Evolutionary conservation across 2,113 vertebrate genomes (phyloP).

Genomic region (Peromyscus leucopus): DNA sequence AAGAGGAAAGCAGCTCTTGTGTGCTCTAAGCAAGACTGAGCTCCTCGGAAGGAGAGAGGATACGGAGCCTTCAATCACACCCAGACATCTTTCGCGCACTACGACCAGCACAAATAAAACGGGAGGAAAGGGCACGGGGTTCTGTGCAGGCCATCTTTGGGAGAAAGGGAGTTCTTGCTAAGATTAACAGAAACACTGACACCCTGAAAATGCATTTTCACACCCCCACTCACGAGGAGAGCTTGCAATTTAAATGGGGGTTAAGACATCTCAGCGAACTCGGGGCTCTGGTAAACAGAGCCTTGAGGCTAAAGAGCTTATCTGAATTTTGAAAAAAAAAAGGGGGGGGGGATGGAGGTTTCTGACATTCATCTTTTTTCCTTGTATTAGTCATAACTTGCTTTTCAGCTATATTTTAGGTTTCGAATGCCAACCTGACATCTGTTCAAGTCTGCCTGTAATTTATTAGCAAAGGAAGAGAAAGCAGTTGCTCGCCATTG

Average conservation of each 20-base stretch:
- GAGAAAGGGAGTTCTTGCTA: conserved; percentile 79
- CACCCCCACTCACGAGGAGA: conserved; percentile 81
- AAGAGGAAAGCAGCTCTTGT: conserved; percentile 68
- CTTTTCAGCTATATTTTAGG: conserved; percentile 89
- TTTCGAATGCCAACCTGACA: conserved; percentile 89
- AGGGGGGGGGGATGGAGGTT: conserved; percentile 77
- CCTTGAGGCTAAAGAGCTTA: conserved; percentile 89
- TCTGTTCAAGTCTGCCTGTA: conserved; percentile 87
- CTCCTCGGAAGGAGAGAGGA: conserved; percentile 59
- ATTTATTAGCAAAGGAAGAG: conserved; percentile 88
- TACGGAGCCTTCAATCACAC: conserved; percentile 58
- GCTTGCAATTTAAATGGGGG: conserved; percentile 83
- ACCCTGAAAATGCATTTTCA: conserved; percentile 82
- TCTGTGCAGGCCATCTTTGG: conserved; percentile 75
- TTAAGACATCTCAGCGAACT: conserved; percentile 80
- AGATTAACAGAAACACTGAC: conserved; percentile 79
- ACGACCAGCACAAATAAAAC: conserved; percentile 66
- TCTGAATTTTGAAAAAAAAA: conserved; percentile 87
- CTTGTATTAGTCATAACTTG: conserved; percentile 90
- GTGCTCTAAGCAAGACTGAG: conserved; percentile 55
- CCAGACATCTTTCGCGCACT: conserved; percentile 70
- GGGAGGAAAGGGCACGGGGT: conserved; percentile 69
- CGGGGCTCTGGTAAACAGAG: conserved; percentile 82
- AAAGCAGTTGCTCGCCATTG: conserved; percentile 79
- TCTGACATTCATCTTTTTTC: conserved; percentile 87